These are phyloP conservation scores for Virgularia gustaviana DNA, from an alignment of 92 coral and sea anemone species.

Conservation along the genomic window DNA sequence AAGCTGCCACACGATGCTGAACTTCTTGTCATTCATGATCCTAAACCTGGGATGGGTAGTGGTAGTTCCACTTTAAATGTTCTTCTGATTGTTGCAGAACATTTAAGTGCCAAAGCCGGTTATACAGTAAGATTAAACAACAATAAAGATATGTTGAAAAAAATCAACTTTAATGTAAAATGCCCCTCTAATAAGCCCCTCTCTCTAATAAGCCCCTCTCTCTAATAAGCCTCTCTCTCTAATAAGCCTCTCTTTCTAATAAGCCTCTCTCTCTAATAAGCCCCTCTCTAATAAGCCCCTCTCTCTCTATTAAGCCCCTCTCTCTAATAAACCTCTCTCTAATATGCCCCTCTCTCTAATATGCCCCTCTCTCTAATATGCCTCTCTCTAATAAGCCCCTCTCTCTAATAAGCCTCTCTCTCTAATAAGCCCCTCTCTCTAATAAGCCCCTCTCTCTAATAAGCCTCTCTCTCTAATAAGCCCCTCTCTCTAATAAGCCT, in stretches of 20 bases:
- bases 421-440: no score
- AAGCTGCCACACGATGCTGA: constrained; percentile 65
- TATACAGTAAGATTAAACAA: constrained; percentile 56
- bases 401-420: no score
- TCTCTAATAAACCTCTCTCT: no score
- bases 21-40: constrained; percentile 73
- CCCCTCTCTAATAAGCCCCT: no score
- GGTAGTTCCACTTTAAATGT: constrained; percentile 95
- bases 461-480: no score
- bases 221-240: not conserved
- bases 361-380: no score
- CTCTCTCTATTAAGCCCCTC: no score
- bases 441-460: no score
- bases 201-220: not conserved
- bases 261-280: not conserved
- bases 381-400: no score
- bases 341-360: no score
- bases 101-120: constrained; percentile 91
- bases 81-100: constrained; percentile 78
- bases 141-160: no score
- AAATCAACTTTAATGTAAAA: not conserved
- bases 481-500: no score
- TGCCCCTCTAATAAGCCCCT: not conserved
- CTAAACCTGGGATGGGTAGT: constrained; percentile 85
- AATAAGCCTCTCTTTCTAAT: not conserved